Base-by-base conservation (phyloP, 2,797 vertebrate species). In the Fistularia commersonii region DNA sequence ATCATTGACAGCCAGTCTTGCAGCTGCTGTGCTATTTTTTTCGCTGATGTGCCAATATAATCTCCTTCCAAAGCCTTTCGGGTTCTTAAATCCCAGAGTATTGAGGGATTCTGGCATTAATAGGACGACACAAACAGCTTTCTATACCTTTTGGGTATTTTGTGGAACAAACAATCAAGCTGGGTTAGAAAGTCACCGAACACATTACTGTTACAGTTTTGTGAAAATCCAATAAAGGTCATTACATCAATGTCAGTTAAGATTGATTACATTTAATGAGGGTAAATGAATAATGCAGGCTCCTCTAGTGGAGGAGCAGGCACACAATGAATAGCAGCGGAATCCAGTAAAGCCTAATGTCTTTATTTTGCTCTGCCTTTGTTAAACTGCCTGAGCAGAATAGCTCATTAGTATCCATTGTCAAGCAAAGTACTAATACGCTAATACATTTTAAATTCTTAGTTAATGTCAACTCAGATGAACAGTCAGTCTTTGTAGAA, bases 261-360 rank as follows among this genome's bases (percentile, higher is more conserved):
- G 85, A 87, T 81, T 87, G 86, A 90, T 90, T 88, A 80, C 75
- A 76, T 87, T 87, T 89, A 87, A 89, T 82, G 76, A 89, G 76
- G 61, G 57, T 58, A 76, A 82, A 89, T 90, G 87, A 89, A 90
- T 90, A 84, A 90, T 88, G 80, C 78, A 87, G 64, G 60, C 36
- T 41, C 11, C 31, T 41, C 33, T 7, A 6, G 7, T 36, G 2
- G 41, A 36, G 23, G 2, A 34, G 36, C 44, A 14, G 51, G 8
- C 54, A 48, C 41, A 56, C 32, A 48, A 23, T 14, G 31, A 35
- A 66, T 23, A 23, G 23, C 51, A 23, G 48, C 51, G 35, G 45
- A 76, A 66, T 74, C 63, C 66, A 23, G 23, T 71, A 23, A 60
- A 64, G 49, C 69, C 69, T 45, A 66, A 62, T 64, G 71, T 44